Evolutionary conservation across 1,140 invertebrate genomes (phyloP).

Genomic region (Sycophila sp.): DNA sequence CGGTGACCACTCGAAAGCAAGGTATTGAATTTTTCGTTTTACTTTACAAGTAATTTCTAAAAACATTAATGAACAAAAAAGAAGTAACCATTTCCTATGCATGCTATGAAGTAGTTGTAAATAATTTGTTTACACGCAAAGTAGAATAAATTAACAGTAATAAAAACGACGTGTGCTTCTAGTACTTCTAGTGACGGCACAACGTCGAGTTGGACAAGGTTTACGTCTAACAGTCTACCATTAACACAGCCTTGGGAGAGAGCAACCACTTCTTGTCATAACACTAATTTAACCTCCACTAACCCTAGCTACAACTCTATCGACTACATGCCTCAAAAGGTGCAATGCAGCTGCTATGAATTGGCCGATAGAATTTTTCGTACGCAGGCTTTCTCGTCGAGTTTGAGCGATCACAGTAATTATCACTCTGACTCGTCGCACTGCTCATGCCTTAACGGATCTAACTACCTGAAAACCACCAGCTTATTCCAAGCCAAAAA

Average conservation of each 20-base stretch:
- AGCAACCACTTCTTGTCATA: constrained; percentile 35
- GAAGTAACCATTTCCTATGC: too few species aligned
- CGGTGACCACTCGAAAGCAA: constrained; percentile 49
- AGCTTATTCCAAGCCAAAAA: constrained; percentile 14
- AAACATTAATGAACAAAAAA: too few species aligned
- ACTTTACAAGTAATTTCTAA: too few species aligned
- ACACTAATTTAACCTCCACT: constrained; percentile 41
- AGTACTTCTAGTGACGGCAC: constrained; percentile 54
- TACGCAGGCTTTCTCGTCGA: constrained; percentile 11
- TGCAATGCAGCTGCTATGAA: constrained; percentile 50
- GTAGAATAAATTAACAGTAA: too few species aligned
- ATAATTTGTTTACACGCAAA: too few species aligned
- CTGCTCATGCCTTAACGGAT: constrained; percentile 12
- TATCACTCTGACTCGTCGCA: constrained; percentile 18
- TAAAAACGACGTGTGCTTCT: constrained; percentile 53
- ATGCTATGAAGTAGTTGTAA: too few species aligned
- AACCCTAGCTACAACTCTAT: constrained; percentile 41
- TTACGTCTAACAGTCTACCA: constrained; percentile 59
- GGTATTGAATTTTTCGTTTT: constrained; percentile 46
- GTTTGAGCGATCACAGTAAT: background rate
- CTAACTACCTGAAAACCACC: constrained; percentile 11
- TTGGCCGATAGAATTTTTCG: constrained; percentile 41
- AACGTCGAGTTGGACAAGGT: constrained; percentile 54
- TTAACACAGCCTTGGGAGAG: constrained; percentile 56
- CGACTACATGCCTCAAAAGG: constrained; percentile 46